Conservation (phyloP, 1,140 invertebrate species). For the Oppia nitens region DNA sequence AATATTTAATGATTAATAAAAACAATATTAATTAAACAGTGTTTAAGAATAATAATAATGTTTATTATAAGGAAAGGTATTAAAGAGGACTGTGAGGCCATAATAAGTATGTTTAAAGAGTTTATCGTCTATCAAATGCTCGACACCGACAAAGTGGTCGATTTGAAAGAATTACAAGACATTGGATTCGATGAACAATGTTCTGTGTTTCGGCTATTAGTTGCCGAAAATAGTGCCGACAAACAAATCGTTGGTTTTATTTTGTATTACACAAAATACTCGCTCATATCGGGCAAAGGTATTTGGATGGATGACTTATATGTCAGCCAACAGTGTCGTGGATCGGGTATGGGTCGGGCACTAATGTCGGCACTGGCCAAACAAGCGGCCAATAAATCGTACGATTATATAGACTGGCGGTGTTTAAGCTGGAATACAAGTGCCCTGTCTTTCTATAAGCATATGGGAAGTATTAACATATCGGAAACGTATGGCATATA, state of each 20-base stretch:
- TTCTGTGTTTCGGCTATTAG: slow-evolving; percentile 46
- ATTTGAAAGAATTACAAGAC: slow-evolving; percentile 41
- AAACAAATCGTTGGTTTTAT: slow-evolving; percentile 40
- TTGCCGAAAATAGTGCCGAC: slow-evolving; percentile 35
- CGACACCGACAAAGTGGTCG: slow-evolving; percentile 48
- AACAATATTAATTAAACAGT: no score
- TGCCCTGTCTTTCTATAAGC: slow-evolving; percentile 49
- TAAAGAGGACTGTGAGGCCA: not conserved
- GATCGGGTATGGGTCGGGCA: slow-evolving; percentile 45
- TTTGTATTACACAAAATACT: slow-evolving; percentile 55
- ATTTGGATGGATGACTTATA: slow-evolving; percentile 69
- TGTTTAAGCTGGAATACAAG: slow-evolving; percentile 62
- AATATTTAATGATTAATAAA: no score
- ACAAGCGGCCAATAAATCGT: slow-evolving; percentile 38
- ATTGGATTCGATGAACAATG: slow-evolving; percentile 48
- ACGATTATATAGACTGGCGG: slow-evolving; percentile 47
- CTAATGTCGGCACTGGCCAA: slow-evolving; percentile 50
- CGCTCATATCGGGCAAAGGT: slow-evolving; percentile 54
- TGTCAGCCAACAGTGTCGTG: slow-evolving; percentile 43
- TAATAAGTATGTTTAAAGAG: slow-evolving; percentile 29
- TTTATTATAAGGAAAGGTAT: not conserved
- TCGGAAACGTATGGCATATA: not conserved
- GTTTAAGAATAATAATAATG: no score
- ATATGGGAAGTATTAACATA: slow-evolving; percentile 4
- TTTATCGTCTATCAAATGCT: slow-evolving; percentile 62